Evolutionary conservation across 2,888 invertebrate species (phyloP).

Genomic region (Anoplius nigerrimus): DNA sequence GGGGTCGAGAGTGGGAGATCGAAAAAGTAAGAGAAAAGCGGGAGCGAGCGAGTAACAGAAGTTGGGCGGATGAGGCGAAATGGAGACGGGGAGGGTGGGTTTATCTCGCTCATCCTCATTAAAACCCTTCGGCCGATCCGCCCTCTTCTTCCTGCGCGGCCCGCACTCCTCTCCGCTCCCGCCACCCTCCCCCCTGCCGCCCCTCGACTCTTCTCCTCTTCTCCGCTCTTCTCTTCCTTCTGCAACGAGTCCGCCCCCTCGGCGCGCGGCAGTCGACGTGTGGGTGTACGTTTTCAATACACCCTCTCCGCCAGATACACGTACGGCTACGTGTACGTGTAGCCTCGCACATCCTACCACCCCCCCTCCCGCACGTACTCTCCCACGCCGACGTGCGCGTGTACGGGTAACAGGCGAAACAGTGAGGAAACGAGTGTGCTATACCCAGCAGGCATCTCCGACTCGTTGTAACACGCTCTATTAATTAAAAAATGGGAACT

Average conservation of each 20-base stretch:
- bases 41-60: constrained; percentile 11
- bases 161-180: constrained; percentile 47
- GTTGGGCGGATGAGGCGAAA: constrained; percentile 34
- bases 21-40: background rate
- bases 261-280: constrained; percentile 14
- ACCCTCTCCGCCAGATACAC: no score
- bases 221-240: constrained; percentile 48
- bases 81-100: constrained; percentile 48
- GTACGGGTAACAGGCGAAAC: constrained; percentile 18
- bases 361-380: background rate
- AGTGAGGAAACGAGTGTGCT: constrained; percentile 25
- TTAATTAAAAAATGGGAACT: constrained; percentile 66
- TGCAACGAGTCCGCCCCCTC: constrained; percentile 39
- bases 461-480: constrained; percentile 64
- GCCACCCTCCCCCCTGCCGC: constrained; percentile 6
- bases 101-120: constrained; percentile 73
- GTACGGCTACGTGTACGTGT: background rate
- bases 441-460: constrained; percentile 56
- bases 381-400: background rate
- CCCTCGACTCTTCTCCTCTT: constrained; percentile 20
- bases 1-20: background rate
- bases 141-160: constrained; percentile 53
- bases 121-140: constrained; percentile 61
- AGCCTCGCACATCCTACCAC: background rate
- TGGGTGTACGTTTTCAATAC: no score